Conservation (phyloP, 1,140 invertebrate genomes). For the Lepidurus packardi region DNA sequence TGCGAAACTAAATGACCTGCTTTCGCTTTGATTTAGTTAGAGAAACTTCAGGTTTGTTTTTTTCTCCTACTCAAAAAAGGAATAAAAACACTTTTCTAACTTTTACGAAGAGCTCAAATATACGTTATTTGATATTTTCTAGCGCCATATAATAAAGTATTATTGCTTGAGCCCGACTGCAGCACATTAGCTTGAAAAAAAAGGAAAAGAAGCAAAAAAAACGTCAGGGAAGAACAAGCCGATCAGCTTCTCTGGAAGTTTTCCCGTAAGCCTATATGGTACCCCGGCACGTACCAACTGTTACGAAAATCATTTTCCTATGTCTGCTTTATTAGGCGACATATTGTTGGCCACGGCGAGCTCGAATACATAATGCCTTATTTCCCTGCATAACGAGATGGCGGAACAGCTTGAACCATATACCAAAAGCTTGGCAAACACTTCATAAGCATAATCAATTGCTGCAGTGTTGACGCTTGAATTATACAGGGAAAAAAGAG, state of each 20-base stretch:
- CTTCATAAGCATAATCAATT: constrained; percentile 32
- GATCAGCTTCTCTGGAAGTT: constrained; percentile 21
- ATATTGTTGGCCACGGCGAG: constrained; percentile 20
- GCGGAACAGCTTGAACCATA: constrained; percentile 18
- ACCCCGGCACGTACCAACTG: constrained; percentile 1
- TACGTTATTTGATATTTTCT: constrained; percentile 9
- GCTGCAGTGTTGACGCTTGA: constrained; percentile 34
- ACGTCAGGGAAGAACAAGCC: constrained; percentile 39
- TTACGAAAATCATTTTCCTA: constrained; percentile 22
- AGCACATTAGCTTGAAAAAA: constrained; percentile 23
- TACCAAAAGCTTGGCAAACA: constrained; percentile 43
- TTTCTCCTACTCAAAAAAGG: neutral
- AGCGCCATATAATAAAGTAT: constrained; percentile 3
- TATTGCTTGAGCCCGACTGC: constrained; percentile 14
- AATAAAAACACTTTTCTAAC: neutral
- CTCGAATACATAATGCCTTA: constrained; percentile 19
- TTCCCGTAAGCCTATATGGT: neutral
- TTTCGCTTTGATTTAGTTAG: constrained; percentile 1
- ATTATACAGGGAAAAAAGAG: constrained; percentile 47
- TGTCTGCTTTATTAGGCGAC: constrained; percentile 18
- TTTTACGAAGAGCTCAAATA: neutral
- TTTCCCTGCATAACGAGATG: constrained; percentile 18
- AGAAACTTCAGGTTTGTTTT: neutral
- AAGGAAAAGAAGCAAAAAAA: constrained; percentile 40
- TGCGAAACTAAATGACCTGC: neutral